phyloP scores from a whole-genome alignment of 2,888 invertebrate species.

The Microdon myrmicae region DNA sequence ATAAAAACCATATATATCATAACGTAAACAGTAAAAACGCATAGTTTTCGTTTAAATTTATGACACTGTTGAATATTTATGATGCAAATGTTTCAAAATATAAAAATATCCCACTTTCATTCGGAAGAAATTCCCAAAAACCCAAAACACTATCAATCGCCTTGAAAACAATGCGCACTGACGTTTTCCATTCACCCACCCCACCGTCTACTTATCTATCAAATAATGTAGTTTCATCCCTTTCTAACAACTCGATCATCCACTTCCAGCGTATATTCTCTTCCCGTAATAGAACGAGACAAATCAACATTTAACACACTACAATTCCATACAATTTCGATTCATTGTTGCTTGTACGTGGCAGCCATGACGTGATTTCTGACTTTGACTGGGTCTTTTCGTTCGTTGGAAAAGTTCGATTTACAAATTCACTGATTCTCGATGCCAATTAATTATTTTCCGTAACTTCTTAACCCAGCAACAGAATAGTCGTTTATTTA shows the following conservation, averaged over 20 bases:
- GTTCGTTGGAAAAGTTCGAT: slow-evolving; percentile 48
- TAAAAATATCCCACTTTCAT: no score
- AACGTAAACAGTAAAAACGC: no score
- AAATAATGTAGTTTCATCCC: slow-evolving; percentile 23
- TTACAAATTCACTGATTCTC: slow-evolving; percentile 49
- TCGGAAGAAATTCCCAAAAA: slow-evolving; percentile 7
- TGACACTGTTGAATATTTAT: no score
- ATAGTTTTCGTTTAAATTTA: no score
- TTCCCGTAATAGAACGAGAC: slow-evolving; percentile 20
- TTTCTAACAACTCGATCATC: slow-evolving; percentile 17
- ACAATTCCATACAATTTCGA: slow-evolving; percentile 56
- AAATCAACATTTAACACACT: slow-evolving; percentile 13
- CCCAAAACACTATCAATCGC: slow-evolving; percentile 30
- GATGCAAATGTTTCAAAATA: no score
- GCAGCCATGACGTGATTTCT: slow-evolving; percentile 67
- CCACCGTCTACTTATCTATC: background rate
- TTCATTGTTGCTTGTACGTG: slow-evolving; percentile 67
- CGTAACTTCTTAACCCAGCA: slow-evolving; percentile 49
- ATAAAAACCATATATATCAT: no score
- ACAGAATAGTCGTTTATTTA: slow-evolving; percentile 46
- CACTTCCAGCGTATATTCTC: slow-evolving; percentile 6
- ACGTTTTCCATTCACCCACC: slow-evolving; percentile 31
- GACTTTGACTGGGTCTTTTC: slow-evolving; percentile 59
- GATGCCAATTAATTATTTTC: slow-evolving; percentile 50
- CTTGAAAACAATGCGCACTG: slow-evolving; percentile 52